Evolutionary conservation across 2,113 vertebrate species (phyloP), one percentile per base, ranked within the genome.

Genomic region (Seriola aureovittata): DNA sequence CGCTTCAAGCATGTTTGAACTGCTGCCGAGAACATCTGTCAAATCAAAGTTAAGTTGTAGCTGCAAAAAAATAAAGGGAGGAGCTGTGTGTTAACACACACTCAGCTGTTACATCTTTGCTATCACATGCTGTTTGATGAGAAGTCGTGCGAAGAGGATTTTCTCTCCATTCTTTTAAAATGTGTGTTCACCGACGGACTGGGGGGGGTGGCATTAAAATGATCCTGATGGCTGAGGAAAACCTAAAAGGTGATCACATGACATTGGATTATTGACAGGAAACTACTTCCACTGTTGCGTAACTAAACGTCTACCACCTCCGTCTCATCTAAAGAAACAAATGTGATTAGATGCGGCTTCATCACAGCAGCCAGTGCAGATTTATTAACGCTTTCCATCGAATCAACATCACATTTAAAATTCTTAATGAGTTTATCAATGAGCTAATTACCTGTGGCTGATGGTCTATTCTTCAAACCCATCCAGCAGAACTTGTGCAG

Each of bases 391-490:
- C 17, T 58, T 50, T 68, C 54, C 52, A 81, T 42, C 54, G 67
- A 71, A 46, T 68, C 70, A 65, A 68, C 54, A 68, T 46, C 65
- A 75, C 66, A 71, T 82, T 81, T 72, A 21, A 34, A 48, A 69
- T 62, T 71, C 50, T 44, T 74, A 89, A 86, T 86, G 44, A 68
- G 58, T 82, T 73, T 34, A 84, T 88, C 81, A 86, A 82, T 84
- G 78, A 76, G 55, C 67, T 76, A 81, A 86, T 89, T 85, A 85
- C 59, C 66, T 88, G 17, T 13, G 78, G 71, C 34, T 1, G 2
- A 84, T 63, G 25, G 64, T 74, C 63, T 84, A 32, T 78, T 88
- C 25, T 73, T 85, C 68, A 77, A 60, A 85, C 25, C 23, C 48
- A 67, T 55, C 67, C 48, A 11, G 71, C 54, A 55, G 21, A 71